These are phyloP conservation scores for Rotaria socialis DNA, from an alignment of 2,888 invertebrate species.

Conservation along the genomic window DNA sequence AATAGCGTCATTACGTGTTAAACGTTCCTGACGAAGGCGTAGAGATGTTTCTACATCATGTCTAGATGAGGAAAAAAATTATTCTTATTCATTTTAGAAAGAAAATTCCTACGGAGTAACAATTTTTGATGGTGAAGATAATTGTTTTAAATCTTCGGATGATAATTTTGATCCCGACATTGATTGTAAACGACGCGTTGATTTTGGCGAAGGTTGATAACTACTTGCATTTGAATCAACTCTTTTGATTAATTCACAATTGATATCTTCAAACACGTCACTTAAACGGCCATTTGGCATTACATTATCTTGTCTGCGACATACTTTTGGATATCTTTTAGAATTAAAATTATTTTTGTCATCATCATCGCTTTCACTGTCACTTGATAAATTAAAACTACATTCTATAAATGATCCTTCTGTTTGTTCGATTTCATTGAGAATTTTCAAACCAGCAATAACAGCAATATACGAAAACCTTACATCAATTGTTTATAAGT, in stretches of 20 bases:
- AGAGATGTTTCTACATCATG: conserved; percentile 5
- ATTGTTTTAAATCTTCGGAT: not conserved
- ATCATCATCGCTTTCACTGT: not conserved
- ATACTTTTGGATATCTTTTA: not conserved
- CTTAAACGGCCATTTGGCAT: not conserved
- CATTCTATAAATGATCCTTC: not conserved
- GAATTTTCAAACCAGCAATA: conserved; percentile 37
- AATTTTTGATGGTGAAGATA: not conserved
- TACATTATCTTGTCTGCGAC: not conserved
- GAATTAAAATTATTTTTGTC: not conserved
- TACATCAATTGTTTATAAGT: not conserved
- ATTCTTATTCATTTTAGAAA: not conserved
- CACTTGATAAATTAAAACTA: not conserved
- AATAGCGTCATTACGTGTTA: not conserved
- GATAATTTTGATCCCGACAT: not conserved
- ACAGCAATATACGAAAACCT: conserved; percentile 45
- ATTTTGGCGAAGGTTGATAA: not conserved
- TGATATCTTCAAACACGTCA: not conserved
- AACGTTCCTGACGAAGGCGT: conserved; percentile 22
- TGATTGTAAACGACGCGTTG: not conserved
- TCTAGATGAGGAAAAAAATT: not conserved
- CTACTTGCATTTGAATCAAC: not conserved
- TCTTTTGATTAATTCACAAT: not conserved
- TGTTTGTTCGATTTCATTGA: not conserved
- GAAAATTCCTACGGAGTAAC: not conserved